Evolutionary conservation across 1,140 invertebrate genomes (phyloP), one percentile per base, ranked within the genome.

Genomic region (Aphis craccivora): DNA sequence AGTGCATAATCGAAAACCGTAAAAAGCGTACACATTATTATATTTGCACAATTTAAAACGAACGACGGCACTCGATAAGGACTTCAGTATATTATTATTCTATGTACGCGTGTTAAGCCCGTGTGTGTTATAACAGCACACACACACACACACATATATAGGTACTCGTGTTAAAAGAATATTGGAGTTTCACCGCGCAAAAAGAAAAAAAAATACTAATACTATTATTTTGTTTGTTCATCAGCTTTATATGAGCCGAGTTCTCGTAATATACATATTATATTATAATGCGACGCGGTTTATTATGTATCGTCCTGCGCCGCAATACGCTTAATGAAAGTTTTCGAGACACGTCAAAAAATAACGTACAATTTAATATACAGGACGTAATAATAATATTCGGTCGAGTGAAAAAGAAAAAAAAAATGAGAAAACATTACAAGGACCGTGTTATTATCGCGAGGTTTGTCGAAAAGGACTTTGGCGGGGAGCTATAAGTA

Each of bases 241-340:
- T 86, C 84, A 40, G 25, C 11, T 43, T 40, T 43, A 40, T 51
- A n/a, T 22, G 86, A 14, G 25, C 40, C 3, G 30, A 11, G 60
- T 67, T 67, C n/a, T 67, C 60, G 30, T 67, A 67, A n/a, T 67
- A 67, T 67, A 67, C 60, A 14, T 43, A 14, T 87, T 40, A 11
- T 43, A 8, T 43, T 35, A 35, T 88, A 48, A 88, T 35, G 45
- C 45, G 86, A 67, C 86, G 45, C 30, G 30, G 48, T 45, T 67
- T 30, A 51, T 51, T 30, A 51, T 25, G 40, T 51, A 51, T 51
- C 22, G 51, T 40, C 51, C 51, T 9, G 30, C 60, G 30, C 30
- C 8, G 60, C 60, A 55, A 90, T 37, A 55, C 48, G 88, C n/a
- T 22, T 55, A 90, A 90, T 55, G 25, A 90, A 90, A 90, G 51